These are phyloP conservation scores for Liodrosophila aerea DNA, from an alignment of 2,888 invertebrate genomes.

Conservation along the genomic window DNA sequence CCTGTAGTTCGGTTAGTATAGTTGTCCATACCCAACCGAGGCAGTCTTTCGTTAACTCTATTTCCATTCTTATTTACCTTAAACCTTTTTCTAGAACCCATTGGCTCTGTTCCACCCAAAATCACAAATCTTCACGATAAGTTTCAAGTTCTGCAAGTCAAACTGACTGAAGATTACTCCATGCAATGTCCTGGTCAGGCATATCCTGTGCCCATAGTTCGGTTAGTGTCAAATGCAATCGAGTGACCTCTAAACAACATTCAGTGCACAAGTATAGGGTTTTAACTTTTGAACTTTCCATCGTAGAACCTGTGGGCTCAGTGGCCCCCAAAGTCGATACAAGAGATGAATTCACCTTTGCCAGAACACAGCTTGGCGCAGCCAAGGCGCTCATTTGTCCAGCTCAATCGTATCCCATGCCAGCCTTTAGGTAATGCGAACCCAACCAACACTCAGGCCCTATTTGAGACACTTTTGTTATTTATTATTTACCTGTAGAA, in stretches of 20 bases:
- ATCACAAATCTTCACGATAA: slow-evolving; percentile 84
- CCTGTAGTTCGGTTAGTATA: slow-evolving; percentile 86
- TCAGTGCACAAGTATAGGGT: slow-evolving; percentile 6
- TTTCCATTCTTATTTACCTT: too few relatives aligned
- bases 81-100: slow-evolving; percentile 75
- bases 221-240: slow-evolving; percentile 79
- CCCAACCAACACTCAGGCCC: slow-evolving; percentile 1
- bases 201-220: slow-evolving; percentile 88
- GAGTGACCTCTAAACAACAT: slow-evolving; percentile 45
- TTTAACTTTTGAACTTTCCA: neutral
- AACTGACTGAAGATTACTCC: slow-evolving; percentile 84
- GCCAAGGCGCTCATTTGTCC: slow-evolving; percentile 87
- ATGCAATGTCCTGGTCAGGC: slow-evolving; percentile 90
- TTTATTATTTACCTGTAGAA: slow-evolving; percentile 70
- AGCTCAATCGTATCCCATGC: slow-evolving; percentile 84
- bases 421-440: slow-evolving; percentile 72
- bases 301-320: slow-evolving; percentile 83
- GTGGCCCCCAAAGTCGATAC: slow-evolving; percentile 87
- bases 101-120: slow-evolving; percentile 85
- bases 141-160: slow-evolving; percentile 82
- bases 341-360: slow-evolving; percentile 84
- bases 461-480: neutral
- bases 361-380: slow-evolving; percentile 69
- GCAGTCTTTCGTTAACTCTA: neutral
- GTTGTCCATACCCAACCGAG: slow-evolving; percentile 29